phyloP scores from a whole-genome alignment of 2,888 invertebrate genomes.

The Epinotia brunnichana region DNA sequence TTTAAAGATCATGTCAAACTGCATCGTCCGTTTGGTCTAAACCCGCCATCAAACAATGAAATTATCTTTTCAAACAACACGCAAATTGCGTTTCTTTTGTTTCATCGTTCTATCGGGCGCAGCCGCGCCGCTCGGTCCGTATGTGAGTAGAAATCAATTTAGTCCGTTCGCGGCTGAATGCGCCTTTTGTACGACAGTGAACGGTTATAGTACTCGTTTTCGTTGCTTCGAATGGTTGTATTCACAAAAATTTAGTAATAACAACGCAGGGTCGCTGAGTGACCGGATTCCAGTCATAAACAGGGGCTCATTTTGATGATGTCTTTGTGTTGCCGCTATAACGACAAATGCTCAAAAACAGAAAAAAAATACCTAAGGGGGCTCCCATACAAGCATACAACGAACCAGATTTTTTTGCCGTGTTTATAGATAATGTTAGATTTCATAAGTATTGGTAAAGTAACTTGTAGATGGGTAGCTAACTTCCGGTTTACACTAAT shows the following conservation, averaged over 20 bases:
- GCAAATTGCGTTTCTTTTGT: conserved; percentile 44
- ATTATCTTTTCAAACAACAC: conserved; percentile 43
- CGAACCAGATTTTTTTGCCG: no score
- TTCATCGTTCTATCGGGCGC: conserved; percentile 42
- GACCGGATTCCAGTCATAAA: conserved; percentile 1
- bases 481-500: no score
- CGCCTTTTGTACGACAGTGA: conserved; percentile 74
- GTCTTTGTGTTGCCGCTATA: no score
- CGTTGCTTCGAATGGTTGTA: conserved; percentile 59
- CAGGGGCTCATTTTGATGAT: neutral
- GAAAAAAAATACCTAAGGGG: no score
- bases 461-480: no score
- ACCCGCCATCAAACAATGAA: neutral
- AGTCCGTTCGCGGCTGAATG: conserved; percentile 73
- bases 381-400: no score
- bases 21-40: neutral
- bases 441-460: no score
- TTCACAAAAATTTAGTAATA: conserved; percentile 64
- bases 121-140: conserved; percentile 52
- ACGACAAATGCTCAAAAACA: no score
- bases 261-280: conserved; percentile 42
- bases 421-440: no score
- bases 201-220: conserved; percentile 80
- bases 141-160: conserved; percentile 78
- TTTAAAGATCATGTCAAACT: neutral